Conservation (phyloP, 2,797 vertebrate species). For the Paguma larvata region DNA sequence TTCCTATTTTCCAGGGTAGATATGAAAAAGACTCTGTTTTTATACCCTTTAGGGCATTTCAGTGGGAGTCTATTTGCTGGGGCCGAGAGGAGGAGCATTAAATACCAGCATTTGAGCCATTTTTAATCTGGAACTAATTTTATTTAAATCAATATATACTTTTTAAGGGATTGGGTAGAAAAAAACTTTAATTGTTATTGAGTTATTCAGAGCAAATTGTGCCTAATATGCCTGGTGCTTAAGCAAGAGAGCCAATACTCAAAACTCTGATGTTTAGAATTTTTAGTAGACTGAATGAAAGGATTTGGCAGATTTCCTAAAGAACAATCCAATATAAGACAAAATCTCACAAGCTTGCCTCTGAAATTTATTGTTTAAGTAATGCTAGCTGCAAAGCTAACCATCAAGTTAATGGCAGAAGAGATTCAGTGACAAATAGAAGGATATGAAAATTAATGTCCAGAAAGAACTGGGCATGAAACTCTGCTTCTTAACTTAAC, state of each 20-base stretch:
- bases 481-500: neutral
- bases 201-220: constrained; percentile 57
- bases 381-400: constrained; percentile 32
- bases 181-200: neutral
- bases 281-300: constrained; percentile 4
- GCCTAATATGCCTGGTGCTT: neutral
- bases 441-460: constrained; percentile 43
- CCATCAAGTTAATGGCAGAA: constrained; percentile 17
- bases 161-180: constrained; percentile 41
- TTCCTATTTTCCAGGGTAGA: neutral
- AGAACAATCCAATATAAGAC: constrained; percentile 42
- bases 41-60: neutral
- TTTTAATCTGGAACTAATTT: constrained; percentile 38
- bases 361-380: constrained; percentile 60
- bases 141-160: constrained; percentile 39
- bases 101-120: neutral
- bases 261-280: neutral
- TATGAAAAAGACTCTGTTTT: constrained; percentile 22
- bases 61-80: neutral
- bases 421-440: constrained; percentile 16
- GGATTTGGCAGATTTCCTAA: constrained; percentile 14
- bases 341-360: constrained; percentile 47
- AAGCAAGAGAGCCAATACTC: neutral
- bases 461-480: constrained; percentile 30
- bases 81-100: neutral